phyloP scores from a whole-genome alignment of 2,888 invertebrate genomes.

The Luperina nickerlii region DNA sequence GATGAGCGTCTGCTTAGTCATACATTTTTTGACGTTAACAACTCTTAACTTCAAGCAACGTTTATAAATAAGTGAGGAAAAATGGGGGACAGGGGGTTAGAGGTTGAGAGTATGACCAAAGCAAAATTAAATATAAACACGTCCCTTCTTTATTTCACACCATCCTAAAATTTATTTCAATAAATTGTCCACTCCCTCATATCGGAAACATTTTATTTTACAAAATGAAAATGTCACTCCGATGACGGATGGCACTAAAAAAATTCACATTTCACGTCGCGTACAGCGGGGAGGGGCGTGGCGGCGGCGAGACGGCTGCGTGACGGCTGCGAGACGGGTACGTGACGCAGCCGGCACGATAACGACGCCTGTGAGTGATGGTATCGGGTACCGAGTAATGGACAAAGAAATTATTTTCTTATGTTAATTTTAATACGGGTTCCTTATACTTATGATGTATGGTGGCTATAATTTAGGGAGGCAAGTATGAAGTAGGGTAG shows the following conservation, averaged over 20 bases:
- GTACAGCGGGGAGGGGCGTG: conserved; percentile 10
- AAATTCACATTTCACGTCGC: conserved; percentile 38
- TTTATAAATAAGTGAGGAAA: no score
- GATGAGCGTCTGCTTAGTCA: background rate
- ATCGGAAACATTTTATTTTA: conserved; percentile 46
- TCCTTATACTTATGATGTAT: conserved; percentile 12
- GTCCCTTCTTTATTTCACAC: background rate
- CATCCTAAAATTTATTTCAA: background rate
- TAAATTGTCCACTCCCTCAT: conserved; percentile 2
- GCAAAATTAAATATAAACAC: background rate
- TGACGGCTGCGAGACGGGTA: conserved; percentile 15
- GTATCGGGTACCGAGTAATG: conserved; percentile 26
- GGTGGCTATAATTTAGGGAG: conserved; percentile 1
- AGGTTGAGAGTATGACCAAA: background rate
- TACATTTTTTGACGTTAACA: background rate
- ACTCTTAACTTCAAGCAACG: no score
- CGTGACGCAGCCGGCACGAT: conserved; percentile 29
- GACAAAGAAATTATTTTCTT: conserved; percentile 34
- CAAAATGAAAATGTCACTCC: conserved; percentile 52
- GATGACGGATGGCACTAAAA: conserved; percentile 48
- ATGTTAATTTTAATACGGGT: conserved; percentile 49
- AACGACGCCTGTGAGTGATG: conserved; percentile 45
- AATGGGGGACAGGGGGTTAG: background rate
- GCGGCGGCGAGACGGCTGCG: conserved; percentile 24
- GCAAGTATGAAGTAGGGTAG: conserved; percentile 29